Percentiles rank a stretch among this genome's conserved stretches.
phyloP scores from a whole-genome alignment of 2,888 invertebrate species.

The Unio delphinus region DNA sequence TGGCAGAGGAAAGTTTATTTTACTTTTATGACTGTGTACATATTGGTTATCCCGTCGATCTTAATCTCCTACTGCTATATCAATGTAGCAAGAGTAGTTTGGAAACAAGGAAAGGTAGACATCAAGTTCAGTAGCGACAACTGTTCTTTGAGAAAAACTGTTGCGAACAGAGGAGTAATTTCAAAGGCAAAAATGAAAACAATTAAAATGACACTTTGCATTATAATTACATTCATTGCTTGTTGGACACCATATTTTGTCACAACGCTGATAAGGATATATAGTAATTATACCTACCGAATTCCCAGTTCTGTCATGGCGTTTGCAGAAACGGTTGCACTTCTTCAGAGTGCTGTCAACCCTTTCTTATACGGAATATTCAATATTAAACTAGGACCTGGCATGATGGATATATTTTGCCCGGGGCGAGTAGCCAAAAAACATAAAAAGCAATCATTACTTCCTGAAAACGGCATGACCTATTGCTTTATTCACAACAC shows the following conservation, averaged over 20 bases:
- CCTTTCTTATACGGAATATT: conserved; percentile 72
- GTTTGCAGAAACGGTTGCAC: conserved; percentile 68
- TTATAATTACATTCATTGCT: conserved; percentile 71
- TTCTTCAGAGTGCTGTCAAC: conserved; percentile 71
- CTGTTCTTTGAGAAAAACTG: conserved; percentile 28
- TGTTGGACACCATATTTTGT: conserved; percentile 74
- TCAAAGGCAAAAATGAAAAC: conserved; percentile 72
- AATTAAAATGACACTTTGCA: conserved; percentile 72
- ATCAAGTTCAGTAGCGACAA: conserved; percentile 21
- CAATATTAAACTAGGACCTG: conserved; percentile 65
- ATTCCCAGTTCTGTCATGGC: conserved; percentile 65
- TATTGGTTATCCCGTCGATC: conserved; percentile 70
- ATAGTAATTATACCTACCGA: conserved; percentile 66
- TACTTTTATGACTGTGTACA: conserved; percentile 71
- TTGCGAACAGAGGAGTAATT: conserved; percentile 65
- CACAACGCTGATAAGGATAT: conserved; percentile 70
- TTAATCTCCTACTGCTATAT: conserved; percentile 72
- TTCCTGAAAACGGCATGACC: conserved; percentile 5
- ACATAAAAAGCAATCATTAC: conserved; percentile 12
- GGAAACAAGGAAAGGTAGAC: conserved; percentile 64
- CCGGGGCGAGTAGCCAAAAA: conserved; percentile 27
- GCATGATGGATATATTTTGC: conserved; percentile 56
- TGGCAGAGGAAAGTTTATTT: conserved; percentile 73
- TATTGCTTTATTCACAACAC: not conserved
- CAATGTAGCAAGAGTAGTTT: conserved; percentile 70